phyloP scores from a whole-genome alignment of 1,140 invertebrate genomes.

The Macrostomum lignano region DNA sequence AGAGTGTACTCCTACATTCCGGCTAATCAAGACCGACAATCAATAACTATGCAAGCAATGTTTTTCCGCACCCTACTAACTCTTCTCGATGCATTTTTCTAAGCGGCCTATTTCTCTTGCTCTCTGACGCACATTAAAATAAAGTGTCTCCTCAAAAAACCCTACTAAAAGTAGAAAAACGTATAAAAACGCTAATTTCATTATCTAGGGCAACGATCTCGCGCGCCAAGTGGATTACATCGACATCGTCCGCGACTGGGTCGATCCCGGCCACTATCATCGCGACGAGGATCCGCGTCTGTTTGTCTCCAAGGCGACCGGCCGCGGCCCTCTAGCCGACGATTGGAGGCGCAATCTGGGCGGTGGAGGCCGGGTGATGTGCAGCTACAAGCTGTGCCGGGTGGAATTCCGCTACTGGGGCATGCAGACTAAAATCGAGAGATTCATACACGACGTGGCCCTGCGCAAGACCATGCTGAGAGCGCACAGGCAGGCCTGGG shows the following conservation, averaged over 20 bases:
- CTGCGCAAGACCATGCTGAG: slow-evolving; percentile 85
- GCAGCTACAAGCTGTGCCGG: slow-evolving; percentile 87
- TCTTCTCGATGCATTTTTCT: too few species aligned
- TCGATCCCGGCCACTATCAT: slow-evolving; percentile 59
- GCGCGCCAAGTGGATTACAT: slow-evolving; percentile 44
- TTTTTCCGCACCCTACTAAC: too few species aligned
- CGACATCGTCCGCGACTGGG: slow-evolving; percentile 82
- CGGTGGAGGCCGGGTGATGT: slow-evolving; percentile 48
- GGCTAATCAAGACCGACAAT: too few species aligned
- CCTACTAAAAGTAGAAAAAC: too few species aligned
- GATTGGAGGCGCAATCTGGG: slow-evolving; percentile 53
- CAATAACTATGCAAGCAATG: too few species aligned
- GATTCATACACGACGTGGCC: slow-evolving; percentile 89
- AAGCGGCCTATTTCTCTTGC: too few species aligned
- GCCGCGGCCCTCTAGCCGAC: slow-evolving; percentile 56
- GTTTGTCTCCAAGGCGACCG: slow-evolving; percentile 63
- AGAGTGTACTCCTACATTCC: too few species aligned
- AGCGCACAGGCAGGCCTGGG: slow-evolving; percentile 93
- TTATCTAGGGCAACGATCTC: slow-evolving; percentile 4
- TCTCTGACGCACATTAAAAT: too few species aligned
- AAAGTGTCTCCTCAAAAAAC: too few species aligned
- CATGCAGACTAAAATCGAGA: slow-evolving; percentile 94
- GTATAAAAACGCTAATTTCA: too few species aligned
- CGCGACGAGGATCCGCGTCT: slow-evolving; percentile 60
- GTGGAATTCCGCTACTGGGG: slow-evolving; percentile 98